Evolutionary conservation across 2,888 invertebrate genomes (phyloP), one percentile per base, ranked within the genome.

Genomic region (Nasonia oneida): DNA sequence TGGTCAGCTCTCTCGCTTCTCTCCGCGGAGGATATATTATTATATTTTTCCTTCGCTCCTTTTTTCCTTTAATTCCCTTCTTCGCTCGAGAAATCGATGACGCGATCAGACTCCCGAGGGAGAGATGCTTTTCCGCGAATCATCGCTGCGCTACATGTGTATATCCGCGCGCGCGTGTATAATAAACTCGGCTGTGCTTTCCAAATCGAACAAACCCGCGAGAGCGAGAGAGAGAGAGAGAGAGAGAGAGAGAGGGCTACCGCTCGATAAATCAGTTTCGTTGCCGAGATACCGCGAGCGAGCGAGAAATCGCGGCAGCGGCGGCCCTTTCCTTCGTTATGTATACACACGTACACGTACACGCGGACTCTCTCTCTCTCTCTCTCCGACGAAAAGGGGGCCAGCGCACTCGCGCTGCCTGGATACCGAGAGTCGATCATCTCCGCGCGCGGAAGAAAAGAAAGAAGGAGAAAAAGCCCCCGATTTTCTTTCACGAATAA

Each of bases 121-220:
- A 57, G 6, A n/a, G 18, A 18, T n/a, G 2, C 15, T 57, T 42
- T 78, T 78, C 15, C 67, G 78, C 42, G 15, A 15, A 70, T 70
- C 70, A 37, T 47, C 47, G 12, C 2, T 61, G n/a, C n/a, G 37
- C 73, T 37, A 67, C 79, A 29, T 29, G 29, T 75, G 85, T 83
- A 70, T 3, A 53, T 8, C 15, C 15, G 15, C 15, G 29, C 29
- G 18, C 4, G 4, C 5, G 5, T 53, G 18, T 53, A 53, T 53
- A 53, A 53, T 53, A 53, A 1, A 8, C n/a, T 29, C 67, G n/a
- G 47, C 33, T 64, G 33, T 37, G 29, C 42, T 75, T 76, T 33
- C 57, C 67, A 75, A 76, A 82, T 82, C 76, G 82, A 82, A 82
- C 76, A 70, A 75, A 76, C 82, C 79, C n/a, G 33, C 29, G 78